Percentiles rank a stretch among this genome's conserved stretches.
phyloP scores from a whole-genome alignment of 2,888 invertebrate genomes.

The Gastracanthus pulcherrimus region DNA sequence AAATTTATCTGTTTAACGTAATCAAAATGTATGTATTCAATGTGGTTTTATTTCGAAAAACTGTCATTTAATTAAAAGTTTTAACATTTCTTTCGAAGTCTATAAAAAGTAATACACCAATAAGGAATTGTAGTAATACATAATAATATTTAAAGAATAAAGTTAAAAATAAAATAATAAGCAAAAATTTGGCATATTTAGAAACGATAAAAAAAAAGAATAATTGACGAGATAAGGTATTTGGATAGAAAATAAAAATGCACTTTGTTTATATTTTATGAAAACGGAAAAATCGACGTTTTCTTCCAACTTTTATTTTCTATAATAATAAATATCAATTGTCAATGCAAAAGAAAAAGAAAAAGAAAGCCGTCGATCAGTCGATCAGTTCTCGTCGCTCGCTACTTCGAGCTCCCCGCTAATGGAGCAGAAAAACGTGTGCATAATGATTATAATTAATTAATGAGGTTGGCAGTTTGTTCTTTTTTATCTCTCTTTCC shows the following conservation, averaged over 20 bases:
- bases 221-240: constrained; percentile 42
- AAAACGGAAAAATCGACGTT: constrained; percentile 58
- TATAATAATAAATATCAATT: constrained; percentile 57
- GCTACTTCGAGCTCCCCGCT: constrained; percentile 53
- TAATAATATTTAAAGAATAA: neutral
- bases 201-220: neutral
- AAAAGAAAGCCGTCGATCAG: constrained; percentile 56
- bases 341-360: constrained; percentile 57
- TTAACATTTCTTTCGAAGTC: too few species aligned
- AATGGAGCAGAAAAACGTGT: constrained; percentile 56
- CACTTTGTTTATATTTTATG: constrained; percentile 47
- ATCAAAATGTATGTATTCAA: too few species aligned
- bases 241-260: constrained; percentile 55
- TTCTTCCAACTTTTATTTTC: constrained; percentile 56
- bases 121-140: neutral
- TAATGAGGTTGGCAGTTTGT: constrained; percentile 72
- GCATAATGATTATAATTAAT: constrained; percentile 55
- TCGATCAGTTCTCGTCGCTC: constrained; percentile 56
- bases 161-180: neutral
- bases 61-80: too few species aligned
- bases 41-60: too few species aligned
- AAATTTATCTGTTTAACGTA: too few species aligned
- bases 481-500: constrained; percentile 34
- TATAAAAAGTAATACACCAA: too few species aligned
- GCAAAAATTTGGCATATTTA: neutral